Evolutionary conservation across 2,888 invertebrate species (phyloP), one percentile per base, ranked within the genome.

Genomic region (Alloplasta piceator): DNA sequence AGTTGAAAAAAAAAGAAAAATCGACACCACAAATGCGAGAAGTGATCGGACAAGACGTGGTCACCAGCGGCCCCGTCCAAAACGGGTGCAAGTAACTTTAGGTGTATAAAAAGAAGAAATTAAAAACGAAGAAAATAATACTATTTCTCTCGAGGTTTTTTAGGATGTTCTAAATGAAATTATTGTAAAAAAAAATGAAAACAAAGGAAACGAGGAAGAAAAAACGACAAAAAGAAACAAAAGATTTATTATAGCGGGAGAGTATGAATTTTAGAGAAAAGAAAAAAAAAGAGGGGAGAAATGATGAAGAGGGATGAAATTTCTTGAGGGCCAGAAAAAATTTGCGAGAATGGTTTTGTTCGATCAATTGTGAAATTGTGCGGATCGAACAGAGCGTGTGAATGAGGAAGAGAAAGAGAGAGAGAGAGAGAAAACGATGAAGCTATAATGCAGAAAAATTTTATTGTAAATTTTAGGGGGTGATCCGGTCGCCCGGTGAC

Each of bases 71-170:
- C 89, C 89, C 90, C 90, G 89, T 91, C 90, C 89, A 87, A 88
- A 89, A 89, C 87, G 90, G 90, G 90, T 90, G 91, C 90, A 88
- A 89, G 86, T 90, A 90, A 91, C 86, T 91, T 90, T 90, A 90
- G 90, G 87, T 90, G 90, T 91, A 90, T 87, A 90, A 90, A 90
- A 85, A 83, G 81, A 74, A 78, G 64, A 73, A 60, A 71, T 43
- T 75, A 79, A 78, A 81, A 85, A 66, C 74, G 64, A 72, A 39
- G 75, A 83, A 84, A 83, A 85, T 82, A 85, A 84, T 82, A 87
- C 82, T 86, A 85, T 87, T 86, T 86, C 87, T 85, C 86, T 88
- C 87, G 88, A 86, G 86, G 86, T 87, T 88, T 26, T 26, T 26
- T 88, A 88, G 88, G 87, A 85, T 86, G 86, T 86, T 89, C 87